phyloP scores from a whole-genome alignment of 2,797 vertebrate genomes.

The Pogoniulus pusillus region DNA sequence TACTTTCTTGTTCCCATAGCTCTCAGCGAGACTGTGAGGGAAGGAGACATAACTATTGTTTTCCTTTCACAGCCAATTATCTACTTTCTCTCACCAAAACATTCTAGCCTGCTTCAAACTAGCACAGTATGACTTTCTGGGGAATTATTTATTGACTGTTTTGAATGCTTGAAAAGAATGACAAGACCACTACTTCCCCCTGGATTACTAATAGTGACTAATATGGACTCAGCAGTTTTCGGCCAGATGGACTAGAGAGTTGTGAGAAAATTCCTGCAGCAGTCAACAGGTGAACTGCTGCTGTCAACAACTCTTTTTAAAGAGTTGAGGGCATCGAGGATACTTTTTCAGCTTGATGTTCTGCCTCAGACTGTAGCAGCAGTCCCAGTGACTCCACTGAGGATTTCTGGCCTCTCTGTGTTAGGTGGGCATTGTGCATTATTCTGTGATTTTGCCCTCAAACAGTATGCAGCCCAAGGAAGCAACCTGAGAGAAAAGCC shows the following conservation, averaged over 20 bases:
- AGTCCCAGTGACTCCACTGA: neutral
- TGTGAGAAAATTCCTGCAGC: neutral
- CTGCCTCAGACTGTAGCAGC: neutral
- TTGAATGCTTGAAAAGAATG: neutral
- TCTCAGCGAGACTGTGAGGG: too few relatives aligned
- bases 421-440: neutral
- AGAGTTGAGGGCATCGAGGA: neutral
- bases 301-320: neutral
- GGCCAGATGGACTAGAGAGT: neutral
- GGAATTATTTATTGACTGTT: neutral
- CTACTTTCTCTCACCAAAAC: too few relatives aligned
- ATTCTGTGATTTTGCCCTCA: fast-evolving
- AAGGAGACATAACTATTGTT: too few relatives aligned
- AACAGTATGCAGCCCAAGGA: neutral
- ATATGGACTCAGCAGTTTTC: neutral
- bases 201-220: neutral
- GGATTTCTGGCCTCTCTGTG: neutral
- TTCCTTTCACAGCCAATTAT: too few relatives aligned
- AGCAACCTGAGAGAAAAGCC: neutral
- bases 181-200: neutral
- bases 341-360: neutral
- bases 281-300: neutral
- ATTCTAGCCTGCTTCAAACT: too few relatives aligned
- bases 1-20: too few relatives aligned
- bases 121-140: neutral